A percentile compares a stretch with the other conserved stretches of the same genome.
phyloP scores from a whole-genome alignment of 2,888 invertebrate species.

The Smittia sp. region DNA sequence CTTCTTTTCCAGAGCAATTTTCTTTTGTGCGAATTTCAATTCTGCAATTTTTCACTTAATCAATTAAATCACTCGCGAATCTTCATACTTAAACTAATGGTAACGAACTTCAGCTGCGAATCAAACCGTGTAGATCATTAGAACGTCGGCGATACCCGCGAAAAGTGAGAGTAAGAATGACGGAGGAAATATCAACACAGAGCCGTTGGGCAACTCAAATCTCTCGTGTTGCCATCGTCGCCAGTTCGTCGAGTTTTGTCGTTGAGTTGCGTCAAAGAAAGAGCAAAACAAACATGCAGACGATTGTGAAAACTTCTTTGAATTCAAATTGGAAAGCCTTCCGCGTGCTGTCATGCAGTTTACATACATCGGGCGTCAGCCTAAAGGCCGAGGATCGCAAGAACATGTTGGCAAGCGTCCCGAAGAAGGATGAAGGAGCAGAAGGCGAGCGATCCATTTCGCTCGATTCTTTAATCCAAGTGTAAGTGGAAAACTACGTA shows the following conservation, averaged over 20 bases:
- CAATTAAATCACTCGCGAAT: neutral
- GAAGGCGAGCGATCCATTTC: constrained; percentile 70
- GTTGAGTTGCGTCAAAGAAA: neutral
- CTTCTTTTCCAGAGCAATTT: constrained; percentile 4
- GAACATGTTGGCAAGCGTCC: constrained; percentile 58
- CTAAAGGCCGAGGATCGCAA: constrained; percentile 56
- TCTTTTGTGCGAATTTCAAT: constrained; percentile 10
- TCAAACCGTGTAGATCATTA: no score
- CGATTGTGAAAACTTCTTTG: neutral
- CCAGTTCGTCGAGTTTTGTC: no score
- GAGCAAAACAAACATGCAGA: neutral
- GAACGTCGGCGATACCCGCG: no score
- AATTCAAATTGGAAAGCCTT: neutral
- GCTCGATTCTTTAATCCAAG: constrained; percentile 63
- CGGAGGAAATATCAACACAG: no score
- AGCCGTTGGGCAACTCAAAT: no score
- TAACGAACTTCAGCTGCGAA: no score
- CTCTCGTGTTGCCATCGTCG: no score
- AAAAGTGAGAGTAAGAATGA: no score
- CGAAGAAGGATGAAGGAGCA: constrained; percentile 69
- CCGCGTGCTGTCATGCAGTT: neutral
- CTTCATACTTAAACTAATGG: constrained; percentile 27
- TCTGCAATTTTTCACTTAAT: neutral
- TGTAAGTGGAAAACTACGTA: constrained; percentile 47
- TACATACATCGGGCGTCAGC: constrained; percentile 46